Evolutionary conservation across 2,113 vertebrate genomes (phyloP).

Genomic region (Ivindomyrus marchei): DNA sequence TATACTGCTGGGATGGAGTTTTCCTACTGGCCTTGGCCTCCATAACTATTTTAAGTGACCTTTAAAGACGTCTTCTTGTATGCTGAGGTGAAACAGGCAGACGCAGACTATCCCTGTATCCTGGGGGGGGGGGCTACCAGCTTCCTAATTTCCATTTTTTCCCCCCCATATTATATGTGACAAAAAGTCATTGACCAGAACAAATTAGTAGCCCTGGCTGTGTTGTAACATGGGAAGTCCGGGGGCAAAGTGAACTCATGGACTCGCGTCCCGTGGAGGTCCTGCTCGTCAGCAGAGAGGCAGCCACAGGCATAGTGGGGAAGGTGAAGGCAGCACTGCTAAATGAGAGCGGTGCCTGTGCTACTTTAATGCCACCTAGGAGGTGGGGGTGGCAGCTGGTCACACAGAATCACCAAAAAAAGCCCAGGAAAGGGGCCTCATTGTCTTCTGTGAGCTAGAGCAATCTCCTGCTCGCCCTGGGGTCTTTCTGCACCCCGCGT

Average conservation of each 20-base stretch:
- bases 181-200: neutral
- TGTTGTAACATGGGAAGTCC: neutral
- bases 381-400: neutral
- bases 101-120: neutral
- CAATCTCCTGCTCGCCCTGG: neutral
- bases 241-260: conserved; percentile 5
- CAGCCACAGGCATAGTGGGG: neutral
- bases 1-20: neutral
- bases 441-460: neutral
- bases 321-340: neutral
- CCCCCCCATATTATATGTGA: too few relatives aligned
- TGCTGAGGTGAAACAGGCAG: neutral
- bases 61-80: neutral
- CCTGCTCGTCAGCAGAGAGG: neutral
- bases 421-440: neutral
- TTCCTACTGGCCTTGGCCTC: neutral
- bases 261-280: neutral
- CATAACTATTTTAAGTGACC: neutral
- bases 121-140: too few relatives aligned
- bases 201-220: neutral
- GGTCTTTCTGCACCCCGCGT: neutral
- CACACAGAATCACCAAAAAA: neutral
- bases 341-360: neutral
- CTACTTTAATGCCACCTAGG: neutral
- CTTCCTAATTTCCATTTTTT: neutral